Percentiles rank a stretch among this genome's conserved stretches.
Conservation (phyloP, 2,113 vertebrate genomes). For the Menidia beryllina region DNA sequence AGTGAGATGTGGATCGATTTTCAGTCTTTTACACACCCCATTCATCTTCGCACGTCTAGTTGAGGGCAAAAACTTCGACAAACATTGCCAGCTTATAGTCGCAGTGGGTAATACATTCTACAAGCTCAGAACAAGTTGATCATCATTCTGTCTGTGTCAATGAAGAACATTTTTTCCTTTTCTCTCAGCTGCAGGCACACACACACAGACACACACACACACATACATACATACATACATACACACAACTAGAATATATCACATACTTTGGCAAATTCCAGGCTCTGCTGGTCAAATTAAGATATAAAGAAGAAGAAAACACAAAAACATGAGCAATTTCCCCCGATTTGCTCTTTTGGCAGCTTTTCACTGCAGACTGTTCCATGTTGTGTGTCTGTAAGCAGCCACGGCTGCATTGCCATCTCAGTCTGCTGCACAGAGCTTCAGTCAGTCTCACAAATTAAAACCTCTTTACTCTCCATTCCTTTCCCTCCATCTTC, state of each 20-base stretch:
- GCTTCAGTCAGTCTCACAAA: slow-evolving; percentile 58
- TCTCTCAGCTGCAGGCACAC: slow-evolving; percentile 7
- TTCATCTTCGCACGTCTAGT: slow-evolving; percentile 5
- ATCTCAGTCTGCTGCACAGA: slow-evolving; percentile 44
- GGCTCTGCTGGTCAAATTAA: slow-evolving; percentile 32
- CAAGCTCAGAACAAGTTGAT: slow-evolving; percentile 28
- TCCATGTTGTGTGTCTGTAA: slow-evolving; percentile 28
- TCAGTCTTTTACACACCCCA: background rate
- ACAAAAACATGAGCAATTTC: slow-evolving; percentile 41
- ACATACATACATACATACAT: background rate
- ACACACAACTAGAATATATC: slow-evolving; percentile 15
- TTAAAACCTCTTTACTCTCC: slow-evolving; percentile 63
- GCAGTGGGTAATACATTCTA: slow-evolving; percentile 21
- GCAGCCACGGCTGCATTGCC: slow-evolving; percentile 23
- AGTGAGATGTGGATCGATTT: slow-evolving; percentile 19
- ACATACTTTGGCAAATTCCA: slow-evolving; percentile 13
- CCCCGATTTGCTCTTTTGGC: slow-evolving; percentile 51
- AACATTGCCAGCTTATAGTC: slow-evolving; percentile 9
- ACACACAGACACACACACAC: background rate
- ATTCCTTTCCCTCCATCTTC: slow-evolving; percentile 65
- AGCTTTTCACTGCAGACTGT: slow-evolving; percentile 23
- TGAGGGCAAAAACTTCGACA: slow-evolving; percentile 23
- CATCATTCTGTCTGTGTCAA: slow-evolving; percentile 33
- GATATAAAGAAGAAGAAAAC: slow-evolving; percentile 21
- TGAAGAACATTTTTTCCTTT: slow-evolving; percentile 31